phyloP scores from a whole-genome alignment of 35 echinoderm and acorn worm species.

The Lytechinus pictus region DNA sequence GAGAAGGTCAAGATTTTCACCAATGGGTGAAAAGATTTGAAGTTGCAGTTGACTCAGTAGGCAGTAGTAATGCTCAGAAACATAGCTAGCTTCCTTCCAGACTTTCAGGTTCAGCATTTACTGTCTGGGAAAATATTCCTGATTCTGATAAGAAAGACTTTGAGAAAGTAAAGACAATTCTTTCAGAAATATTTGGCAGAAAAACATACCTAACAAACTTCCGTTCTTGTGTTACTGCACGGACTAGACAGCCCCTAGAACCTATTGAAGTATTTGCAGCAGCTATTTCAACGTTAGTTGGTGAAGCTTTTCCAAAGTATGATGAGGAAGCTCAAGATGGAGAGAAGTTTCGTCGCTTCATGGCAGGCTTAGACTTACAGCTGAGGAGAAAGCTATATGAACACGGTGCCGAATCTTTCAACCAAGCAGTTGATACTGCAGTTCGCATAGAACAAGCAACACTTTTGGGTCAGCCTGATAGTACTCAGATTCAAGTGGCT shows the following conservation, averaged over 20 bases:
- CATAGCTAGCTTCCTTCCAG: no score
- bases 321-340: conserved; percentile 31
- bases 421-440: no score
- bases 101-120: no score
- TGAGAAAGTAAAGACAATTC: no score
- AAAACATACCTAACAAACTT: no score
- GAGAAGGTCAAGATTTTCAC: no score
- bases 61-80: no score
- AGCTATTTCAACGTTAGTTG: conserved; percentile 28
- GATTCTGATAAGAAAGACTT: no score
- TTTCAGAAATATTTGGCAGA: no score
- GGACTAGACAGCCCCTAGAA: not conserved
- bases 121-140: no score
- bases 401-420: conserved; percentile 37
- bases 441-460: conserved; percentile 15
- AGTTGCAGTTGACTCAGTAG: no score
- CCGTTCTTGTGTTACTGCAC: not conserved
- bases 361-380: conserved; percentile 39
- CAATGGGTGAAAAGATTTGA: no score
- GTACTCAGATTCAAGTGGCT: conserved; percentile 10
- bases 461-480: conserved; percentile 6
- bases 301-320: conserved; percentile 51
- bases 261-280: conserved; percentile 38
- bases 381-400: conserved; percentile 32
- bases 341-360: conserved; percentile 52